Evolutionary conservation across 2,888 invertebrate genomes (phyloP).

Genomic region (Oegoconia quadripuncta): DNA sequence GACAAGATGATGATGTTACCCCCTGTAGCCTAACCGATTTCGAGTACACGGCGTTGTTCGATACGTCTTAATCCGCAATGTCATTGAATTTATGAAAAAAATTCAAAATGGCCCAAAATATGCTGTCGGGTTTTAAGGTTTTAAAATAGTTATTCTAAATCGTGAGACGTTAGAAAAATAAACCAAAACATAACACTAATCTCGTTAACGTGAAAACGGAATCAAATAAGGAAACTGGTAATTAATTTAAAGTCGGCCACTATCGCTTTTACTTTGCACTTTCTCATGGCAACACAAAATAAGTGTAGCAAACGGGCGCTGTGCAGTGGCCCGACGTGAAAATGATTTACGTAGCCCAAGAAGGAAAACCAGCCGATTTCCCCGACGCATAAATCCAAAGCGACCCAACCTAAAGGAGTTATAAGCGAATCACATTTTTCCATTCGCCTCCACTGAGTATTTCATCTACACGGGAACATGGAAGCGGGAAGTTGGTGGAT

Average conservation of each 20-base stretch:
- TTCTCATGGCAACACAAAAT: conserved; percentile 37
- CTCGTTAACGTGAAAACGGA: conserved; percentile 1
- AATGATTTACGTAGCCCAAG: conserved; percentile 66
- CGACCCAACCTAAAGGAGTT: conserved; percentile 50
- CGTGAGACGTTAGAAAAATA: too few species aligned
- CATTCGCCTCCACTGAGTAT: conserved; percentile 32
- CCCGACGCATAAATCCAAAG: conserved; percentile 48
- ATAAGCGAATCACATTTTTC: conserved; percentile 57
- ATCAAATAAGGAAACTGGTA: conserved; percentile 22
- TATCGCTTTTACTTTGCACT: conserved; percentile 30
- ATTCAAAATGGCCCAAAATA: too few species aligned
- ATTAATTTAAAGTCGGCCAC: conserved; percentile 21
- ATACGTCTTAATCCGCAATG: too few species aligned
- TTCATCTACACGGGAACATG: conserved; percentile 21
- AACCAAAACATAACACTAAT: too few species aligned
- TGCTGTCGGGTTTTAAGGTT: too few species aligned
- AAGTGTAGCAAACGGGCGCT: conserved; percentile 26
- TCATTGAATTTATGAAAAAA: too few species aligned
- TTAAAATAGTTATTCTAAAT: too few species aligned
- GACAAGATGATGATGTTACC: too few species aligned
- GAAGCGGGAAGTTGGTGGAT: conserved; percentile 8
- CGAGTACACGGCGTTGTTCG: too few species aligned
- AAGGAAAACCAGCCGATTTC: conserved; percentile 51
- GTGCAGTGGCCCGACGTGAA: conserved; percentile 41
- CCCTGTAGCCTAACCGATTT: too few species aligned